Conservation (phyloP, 2,113 vertebrate species). For the Coturnix japonica region DNA sequence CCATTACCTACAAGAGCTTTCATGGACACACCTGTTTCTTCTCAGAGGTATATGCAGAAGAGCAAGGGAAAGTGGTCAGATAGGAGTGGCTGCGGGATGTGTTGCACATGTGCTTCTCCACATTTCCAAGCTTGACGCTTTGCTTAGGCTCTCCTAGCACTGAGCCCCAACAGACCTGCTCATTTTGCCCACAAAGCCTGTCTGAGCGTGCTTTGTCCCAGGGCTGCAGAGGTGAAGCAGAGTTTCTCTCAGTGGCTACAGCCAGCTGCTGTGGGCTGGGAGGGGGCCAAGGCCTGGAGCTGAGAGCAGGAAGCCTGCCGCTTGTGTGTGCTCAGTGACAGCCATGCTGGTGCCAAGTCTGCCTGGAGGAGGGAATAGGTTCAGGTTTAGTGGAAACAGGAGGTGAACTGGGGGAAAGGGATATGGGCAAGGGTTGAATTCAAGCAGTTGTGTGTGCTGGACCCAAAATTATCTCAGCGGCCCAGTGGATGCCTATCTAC, state of each 20-base stretch:
- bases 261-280: slow-evolving; percentile 49
- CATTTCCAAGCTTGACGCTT: not conserved
- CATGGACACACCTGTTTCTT: not conserved
- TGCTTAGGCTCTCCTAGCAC: slow-evolving; percentile 3
- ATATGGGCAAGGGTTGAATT: not conserved
- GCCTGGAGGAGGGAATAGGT: not conserved
- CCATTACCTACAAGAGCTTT: not conserved
- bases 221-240: not conserved
- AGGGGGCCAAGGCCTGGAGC: not conserved
- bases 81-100: not conserved
- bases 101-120: not conserved
- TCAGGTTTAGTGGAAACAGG: not conserved
- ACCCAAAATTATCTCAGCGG: not conserved
- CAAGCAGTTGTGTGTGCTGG: not conserved
- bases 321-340: not conserved
- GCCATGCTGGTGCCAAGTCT: not conserved
- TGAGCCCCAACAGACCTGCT: not conserved
- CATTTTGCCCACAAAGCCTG: not conserved
- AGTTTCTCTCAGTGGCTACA: not conserved
- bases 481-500: not conserved
- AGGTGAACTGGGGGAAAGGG: not conserved
- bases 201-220: not conserved
- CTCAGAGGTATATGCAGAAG: not conserved
- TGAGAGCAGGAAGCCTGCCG: not conserved
- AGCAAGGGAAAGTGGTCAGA: not conserved